Conservation (phyloP, 2,888 invertebrate species). For the Xylocampa areola region DNA sequence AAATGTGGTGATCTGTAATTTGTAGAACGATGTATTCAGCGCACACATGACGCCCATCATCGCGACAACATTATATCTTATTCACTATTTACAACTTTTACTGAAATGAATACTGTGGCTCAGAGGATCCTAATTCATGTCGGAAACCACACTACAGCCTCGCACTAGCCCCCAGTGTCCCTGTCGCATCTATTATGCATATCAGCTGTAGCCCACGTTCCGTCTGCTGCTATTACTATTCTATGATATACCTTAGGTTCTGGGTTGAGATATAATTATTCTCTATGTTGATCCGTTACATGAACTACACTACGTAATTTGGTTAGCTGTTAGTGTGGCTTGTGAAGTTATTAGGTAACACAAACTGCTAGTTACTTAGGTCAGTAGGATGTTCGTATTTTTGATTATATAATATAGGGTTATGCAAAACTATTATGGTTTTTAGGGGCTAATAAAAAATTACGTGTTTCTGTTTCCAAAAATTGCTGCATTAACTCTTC, state of each 20-base stretch:
- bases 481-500: too few relatives aligned
- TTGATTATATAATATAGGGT: slow-evolving; percentile 25
- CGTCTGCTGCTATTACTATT: slow-evolving; percentile 29
- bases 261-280: slow-evolving; percentile 50
- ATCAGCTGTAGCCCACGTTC: slow-evolving; percentile 31
- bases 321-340: slow-evolving; percentile 18
- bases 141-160: slow-evolving; percentile 19
- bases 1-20: not conserved
- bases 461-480: too few relatives aligned
- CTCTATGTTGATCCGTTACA: slow-evolving; percentile 37
- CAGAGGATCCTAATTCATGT: slow-evolving; percentile 6
- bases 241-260: slow-evolving; percentile 38
- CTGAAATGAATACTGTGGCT: not conserved
- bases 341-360: slow-evolving; percentile 22
- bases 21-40: too few relatives aligned
- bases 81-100: slow-evolving; percentile 7
- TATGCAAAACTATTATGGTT: slow-evolving; percentile 9
- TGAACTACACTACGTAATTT: slow-evolving; percentile 30
- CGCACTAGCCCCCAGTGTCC: slow-evolving; percentile 18
- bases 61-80: not conserved
- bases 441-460: too few relatives aligned
- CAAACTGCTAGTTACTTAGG: slow-evolving; percentile 2
- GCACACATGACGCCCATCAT: not conserved
- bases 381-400: slow-evolving; percentile 11
- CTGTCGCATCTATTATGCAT: slow-evolving; percentile 44